These are phyloP conservation scores for Paratilapia polleni DNA, from an alignment of 2,113 vertebrate genomes.

Conservation along the genomic window DNA sequence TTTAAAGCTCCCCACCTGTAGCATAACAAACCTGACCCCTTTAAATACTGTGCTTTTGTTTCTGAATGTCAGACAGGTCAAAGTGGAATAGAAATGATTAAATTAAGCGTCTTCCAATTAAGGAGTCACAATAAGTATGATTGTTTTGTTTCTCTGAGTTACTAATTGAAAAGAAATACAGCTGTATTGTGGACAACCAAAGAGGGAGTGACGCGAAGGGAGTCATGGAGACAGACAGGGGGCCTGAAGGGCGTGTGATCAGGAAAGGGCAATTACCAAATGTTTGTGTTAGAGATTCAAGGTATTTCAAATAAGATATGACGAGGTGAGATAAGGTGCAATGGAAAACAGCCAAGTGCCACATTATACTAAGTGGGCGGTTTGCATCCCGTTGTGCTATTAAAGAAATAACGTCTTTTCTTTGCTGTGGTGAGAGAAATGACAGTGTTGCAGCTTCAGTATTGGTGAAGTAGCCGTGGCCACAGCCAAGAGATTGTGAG, in stretches of 20 bases:
- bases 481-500: not conserved
- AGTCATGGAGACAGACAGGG: conserved; percentile 12
- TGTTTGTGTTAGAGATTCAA: conserved; percentile 48
- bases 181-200: conserved; percentile 10
- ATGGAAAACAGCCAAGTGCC: conserved; percentile 52
- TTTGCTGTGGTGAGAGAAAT: not conserved
- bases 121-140: conserved; percentile 26
- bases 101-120: conserved; percentile 46
- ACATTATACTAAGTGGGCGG: conserved; percentile 55
- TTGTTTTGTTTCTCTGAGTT: conserved; percentile 41
- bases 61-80: conserved; percentile 4
- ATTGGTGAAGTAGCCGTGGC: not conserved
- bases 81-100: not conserved
- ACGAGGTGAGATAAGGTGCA: conserved; percentile 46
- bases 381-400: conserved; percentile 26
- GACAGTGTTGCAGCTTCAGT: not conserved
- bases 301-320: conserved; percentile 41
- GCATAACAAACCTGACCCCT: conserved; percentile 22
- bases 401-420: not conserved
- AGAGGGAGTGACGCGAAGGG: not conserved
- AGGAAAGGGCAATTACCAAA: conserved; percentile 49
- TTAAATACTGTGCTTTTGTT: conserved; percentile 30
- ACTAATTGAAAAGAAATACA: conserved; percentile 58
- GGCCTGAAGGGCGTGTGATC: conserved; percentile 39
- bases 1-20: conserved; percentile 7